Conservation (phyloP, 1,140 invertebrate species). For the Drosophila athabasca region DNA sequence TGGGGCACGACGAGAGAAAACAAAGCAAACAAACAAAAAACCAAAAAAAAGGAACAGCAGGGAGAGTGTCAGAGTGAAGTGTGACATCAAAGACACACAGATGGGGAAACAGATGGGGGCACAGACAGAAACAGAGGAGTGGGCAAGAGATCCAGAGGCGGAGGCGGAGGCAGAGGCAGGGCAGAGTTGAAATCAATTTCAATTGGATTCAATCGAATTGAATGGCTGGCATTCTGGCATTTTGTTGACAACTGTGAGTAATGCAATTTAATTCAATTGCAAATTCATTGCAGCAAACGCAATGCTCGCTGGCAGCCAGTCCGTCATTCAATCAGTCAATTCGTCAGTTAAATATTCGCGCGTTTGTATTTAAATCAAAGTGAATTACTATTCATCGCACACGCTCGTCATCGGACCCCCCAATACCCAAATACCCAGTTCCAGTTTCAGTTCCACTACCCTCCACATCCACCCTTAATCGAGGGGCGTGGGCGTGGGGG, state of each 20-base stretch:
- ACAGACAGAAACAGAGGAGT: background rate
- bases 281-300: constrained; percentile 64
- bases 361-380: constrained; percentile 65
- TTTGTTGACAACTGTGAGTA: constrained; percentile 80
- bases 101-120: background rate
- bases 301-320: constrained; percentile 13
- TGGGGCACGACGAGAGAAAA: constrained; percentile 16
- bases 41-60: background rate
- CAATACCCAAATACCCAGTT: no score
- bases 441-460: background rate
- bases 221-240: constrained; percentile 75
- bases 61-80: constrained; percentile 64
- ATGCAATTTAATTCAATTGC: constrained; percentile 81
- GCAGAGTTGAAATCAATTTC: constrained; percentile 70
- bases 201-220: constrained; percentile 79
- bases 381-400: constrained; percentile 69
- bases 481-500: background rate
- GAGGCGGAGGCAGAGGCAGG: constrained; percentile 19
- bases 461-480: constrained; percentile 13
- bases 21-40: background rate
- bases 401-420: constrained; percentile 39
- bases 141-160: constrained; percentile 8
- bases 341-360: constrained; percentile 39
- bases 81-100: constrained; percentile 60
- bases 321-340: background rate